Base-by-base conservation (phyloP, 2,888 invertebrate genomes). In the Sarcophaga variegata region DNA sequence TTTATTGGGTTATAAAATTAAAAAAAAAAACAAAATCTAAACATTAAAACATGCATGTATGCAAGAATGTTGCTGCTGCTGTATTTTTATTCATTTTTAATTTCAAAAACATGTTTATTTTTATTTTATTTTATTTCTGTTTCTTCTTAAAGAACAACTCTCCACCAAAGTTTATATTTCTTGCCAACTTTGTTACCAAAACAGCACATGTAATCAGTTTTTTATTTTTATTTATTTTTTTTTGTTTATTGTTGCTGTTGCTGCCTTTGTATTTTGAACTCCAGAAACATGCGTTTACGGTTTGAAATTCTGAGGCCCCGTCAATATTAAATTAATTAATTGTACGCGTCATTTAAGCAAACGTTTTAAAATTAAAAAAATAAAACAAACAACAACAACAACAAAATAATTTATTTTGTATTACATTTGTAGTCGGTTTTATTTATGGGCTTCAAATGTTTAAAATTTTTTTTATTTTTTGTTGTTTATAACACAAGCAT, bases 31-130 rank as follows among this genome's bases (percentile, higher is more conserved):
- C 25, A 22, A 63, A 67, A 77, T 54, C 14, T 54, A 77, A 71
- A 70, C 63, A 60, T 54, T 49, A 72, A 78, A 77, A 59, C 47
- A 59, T 72, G 63, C 64, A 70, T 79, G 79, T 69, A 80, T 75
- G 74, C 79, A 84, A 84, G 83, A 84, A 84, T 84, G 83, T 75
- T 17, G 83, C 75, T 79, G 45, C 12, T 82, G 76, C 72, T 67
- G 17, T 22, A 60, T 77, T 6, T 5, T 22, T 69, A 22, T 59
- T 25, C 47, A 62, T 49, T 47, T 49, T 22, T 49, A 75, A 69
- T 70, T 67, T 75, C 10, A 67, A 63, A 49, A 78, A 69, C 17
- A 72, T 54, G 62, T 22, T 45, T 54, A 47, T 25, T 49, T 14
- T 25, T 22, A 17, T 10, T 25, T 22, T 27, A 25, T 49, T 14